Evolutionary conservation across 2,888 invertebrate genomes (phyloP).

Genomic region (Herminia tarsipennalis): DNA sequence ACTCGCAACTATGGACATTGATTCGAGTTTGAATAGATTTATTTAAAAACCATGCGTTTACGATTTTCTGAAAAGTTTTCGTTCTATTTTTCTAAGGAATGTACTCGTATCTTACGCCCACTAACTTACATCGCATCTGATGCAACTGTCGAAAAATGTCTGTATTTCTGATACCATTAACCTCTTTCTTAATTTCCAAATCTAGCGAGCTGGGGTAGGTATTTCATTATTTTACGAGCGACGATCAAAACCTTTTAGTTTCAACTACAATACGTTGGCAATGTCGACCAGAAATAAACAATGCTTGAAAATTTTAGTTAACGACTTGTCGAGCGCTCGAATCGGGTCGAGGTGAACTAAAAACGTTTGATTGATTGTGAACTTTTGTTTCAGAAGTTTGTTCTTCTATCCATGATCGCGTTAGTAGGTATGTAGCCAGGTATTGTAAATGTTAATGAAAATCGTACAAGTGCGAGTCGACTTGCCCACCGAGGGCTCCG

Average conservation of each 20-base stretch:
- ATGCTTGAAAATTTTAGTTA: conserved; percentile 36
- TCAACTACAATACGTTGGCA: conserved; percentile 36
- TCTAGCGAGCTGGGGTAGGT: conserved; percentile 5
- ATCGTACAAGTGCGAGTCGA: no score
- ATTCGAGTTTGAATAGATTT: no score
- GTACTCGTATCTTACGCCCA: neutral
- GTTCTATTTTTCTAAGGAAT: no score
- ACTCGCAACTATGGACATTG: no score
- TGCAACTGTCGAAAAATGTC: neutral
- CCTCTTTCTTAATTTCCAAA: conserved; percentile 9
- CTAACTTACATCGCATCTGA: neutral
- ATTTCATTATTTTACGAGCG: no score
- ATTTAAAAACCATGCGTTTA: no score
- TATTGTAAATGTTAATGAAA: no score
- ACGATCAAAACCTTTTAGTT: conserved; percentile 21
- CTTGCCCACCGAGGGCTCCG: no score
- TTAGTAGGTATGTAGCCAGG: no score
- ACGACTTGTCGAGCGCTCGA: conserved; percentile 25
- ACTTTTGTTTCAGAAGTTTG: neutral
- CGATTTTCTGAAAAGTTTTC: no score
- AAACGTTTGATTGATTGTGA: conserved; percentile 25
- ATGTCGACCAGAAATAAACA: conserved; percentile 24
- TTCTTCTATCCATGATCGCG: no score
- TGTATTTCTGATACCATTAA: conserved; percentile 13
- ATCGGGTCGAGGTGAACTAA: conserved; percentile 39